A percentile compares a stretch with the other conserved stretches of the same genome.
Conservation (phyloP, 2,888 invertebrate species). For the Pseudoips prasinana region DNA sequence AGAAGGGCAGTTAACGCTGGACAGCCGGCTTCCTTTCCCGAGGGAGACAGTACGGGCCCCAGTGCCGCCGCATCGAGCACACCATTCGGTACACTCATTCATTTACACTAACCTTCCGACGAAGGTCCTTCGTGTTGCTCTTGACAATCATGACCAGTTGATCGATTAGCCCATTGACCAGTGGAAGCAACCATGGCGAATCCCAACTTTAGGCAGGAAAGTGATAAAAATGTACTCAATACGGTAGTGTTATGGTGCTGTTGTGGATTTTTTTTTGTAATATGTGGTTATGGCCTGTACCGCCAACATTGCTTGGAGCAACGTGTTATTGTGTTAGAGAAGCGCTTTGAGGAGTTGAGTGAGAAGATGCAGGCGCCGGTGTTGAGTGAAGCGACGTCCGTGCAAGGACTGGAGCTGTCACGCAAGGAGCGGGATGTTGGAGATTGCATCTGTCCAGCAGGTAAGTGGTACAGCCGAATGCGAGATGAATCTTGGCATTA, state of each 20-base stretch:
- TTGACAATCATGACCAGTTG: constrained; percentile 22
- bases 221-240: constrained; percentile 56
- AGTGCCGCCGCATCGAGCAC: constrained; percentile 37
- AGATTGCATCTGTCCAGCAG: constrained; percentile 74
- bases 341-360: constrained; percentile 43
- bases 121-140: constrained; percentile 29
- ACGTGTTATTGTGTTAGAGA: constrained; percentile 59
- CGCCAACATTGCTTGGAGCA: constrained; percentile 67
- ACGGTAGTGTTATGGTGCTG: constrained; percentile 70
- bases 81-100: constrained; percentile 30
- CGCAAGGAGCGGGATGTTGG: constrained; percentile 60
- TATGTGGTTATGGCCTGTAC: constrained; percentile 65
- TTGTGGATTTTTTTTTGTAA: constrained; percentile 60
- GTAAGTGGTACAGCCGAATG: constrained; percentile 52
- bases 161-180: constrained; percentile 5
- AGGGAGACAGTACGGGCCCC: constrained; percentile 48
- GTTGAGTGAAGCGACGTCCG: constrained; percentile 7
- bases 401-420: constrained; percentile 42
- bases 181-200: constrained; percentile 48
- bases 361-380: constrained; percentile 28
- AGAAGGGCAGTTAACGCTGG: constrained; percentile 75
- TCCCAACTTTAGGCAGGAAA: constrained; percentile 44
- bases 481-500: too few relatives aligned
- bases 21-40: constrained; percentile 76
- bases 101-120: constrained; percentile 33